Evolutionary conservation across 2,888 invertebrate genomes (phyloP).

Genomic region (Phyto melanocephala): DNA sequence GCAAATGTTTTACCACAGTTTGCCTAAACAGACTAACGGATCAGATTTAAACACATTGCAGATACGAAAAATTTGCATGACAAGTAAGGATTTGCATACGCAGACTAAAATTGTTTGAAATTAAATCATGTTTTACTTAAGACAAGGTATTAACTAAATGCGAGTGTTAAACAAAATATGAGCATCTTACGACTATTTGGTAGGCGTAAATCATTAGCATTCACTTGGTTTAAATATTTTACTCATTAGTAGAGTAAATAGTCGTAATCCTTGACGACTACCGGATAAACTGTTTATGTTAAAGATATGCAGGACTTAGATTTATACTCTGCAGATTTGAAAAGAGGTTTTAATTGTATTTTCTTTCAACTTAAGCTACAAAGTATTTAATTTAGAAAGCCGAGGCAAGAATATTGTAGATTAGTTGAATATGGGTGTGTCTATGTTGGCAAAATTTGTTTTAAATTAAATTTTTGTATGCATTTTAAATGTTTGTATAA

Average conservation of each 20-base stretch:
- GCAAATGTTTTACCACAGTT: slow-evolving; percentile 56
- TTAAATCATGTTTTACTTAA: slow-evolving; percentile 18
- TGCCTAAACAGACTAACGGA: not conserved
- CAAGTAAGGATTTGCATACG: no score
- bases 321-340: not conserved
- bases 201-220: slow-evolving; percentile 63
- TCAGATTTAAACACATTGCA: slow-evolving; percentile 24
- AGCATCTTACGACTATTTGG: slow-evolving; percentile 49
- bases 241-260: slow-evolving; percentile 61
- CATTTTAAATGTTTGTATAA: no score
- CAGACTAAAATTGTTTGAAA: slow-evolving; percentile 9
- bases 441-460: slow-evolving; percentile 8
- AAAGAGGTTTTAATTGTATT: not conserved
- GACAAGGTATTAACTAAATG: not conserved
- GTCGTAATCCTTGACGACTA: slow-evolving; percentile 34
- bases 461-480: no score
- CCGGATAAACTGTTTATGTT: not conserved
- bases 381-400: not conserved
- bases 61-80: not conserved
- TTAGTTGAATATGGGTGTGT: not conserved
- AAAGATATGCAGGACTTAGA: not conserved
- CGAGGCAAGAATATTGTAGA: not conserved
- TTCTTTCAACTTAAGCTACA: not conserved
- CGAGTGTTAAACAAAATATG: slow-evolving; percentile 28
- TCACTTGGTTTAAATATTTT: slow-evolving; percentile 55